A percentile compares a stretch with the other conserved stretches of the same genome.
Conservation (phyloP, 2,888 invertebrate genomes). For the Melangyna quadrimaculata region DNA sequence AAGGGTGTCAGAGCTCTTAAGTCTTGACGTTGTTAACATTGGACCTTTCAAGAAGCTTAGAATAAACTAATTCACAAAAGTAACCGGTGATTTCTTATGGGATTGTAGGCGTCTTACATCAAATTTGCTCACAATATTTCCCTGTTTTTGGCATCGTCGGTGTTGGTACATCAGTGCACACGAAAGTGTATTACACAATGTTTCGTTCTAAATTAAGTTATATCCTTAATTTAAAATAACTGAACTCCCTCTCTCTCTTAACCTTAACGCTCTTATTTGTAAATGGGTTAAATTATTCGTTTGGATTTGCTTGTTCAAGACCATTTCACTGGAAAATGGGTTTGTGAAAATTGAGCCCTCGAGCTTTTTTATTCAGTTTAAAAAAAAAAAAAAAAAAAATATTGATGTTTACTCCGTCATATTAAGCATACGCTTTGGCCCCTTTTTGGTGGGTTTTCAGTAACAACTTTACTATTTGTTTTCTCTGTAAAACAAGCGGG, state of each 20-base stretch:
- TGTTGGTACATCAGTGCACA: too few relatives aligned
- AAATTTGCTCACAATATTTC: too few relatives aligned
- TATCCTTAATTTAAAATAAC: neutral
- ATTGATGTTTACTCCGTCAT: slow-evolving; percentile 53
- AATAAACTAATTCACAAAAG: too few relatives aligned
- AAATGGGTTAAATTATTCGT: neutral
- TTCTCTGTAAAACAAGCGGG: neutral
- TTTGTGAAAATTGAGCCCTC: neutral
- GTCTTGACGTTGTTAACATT: too few relatives aligned
- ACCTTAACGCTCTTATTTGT: neutral
- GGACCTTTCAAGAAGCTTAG: too few relatives aligned
- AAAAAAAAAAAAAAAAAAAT: neutral
- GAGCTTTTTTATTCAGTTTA: neutral
- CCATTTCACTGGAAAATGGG: slow-evolving; percentile 5
- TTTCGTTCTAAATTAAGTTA: neutral
- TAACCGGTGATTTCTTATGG: too few relatives aligned
- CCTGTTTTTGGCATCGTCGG: too few relatives aligned
- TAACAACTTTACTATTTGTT: slow-evolving; percentile 24
- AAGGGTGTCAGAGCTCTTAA: too few relatives aligned
- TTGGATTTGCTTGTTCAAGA: neutral
- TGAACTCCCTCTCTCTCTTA: neutral
- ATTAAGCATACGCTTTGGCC: slow-evolving; percentile 44
- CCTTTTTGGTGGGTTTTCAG: slow-evolving; percentile 32
- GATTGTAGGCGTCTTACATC: too few relatives aligned
- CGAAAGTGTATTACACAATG: neutral